Base-by-base conservation (phyloP, 2,888 invertebrate species). In the Xylota segnis region DNA sequence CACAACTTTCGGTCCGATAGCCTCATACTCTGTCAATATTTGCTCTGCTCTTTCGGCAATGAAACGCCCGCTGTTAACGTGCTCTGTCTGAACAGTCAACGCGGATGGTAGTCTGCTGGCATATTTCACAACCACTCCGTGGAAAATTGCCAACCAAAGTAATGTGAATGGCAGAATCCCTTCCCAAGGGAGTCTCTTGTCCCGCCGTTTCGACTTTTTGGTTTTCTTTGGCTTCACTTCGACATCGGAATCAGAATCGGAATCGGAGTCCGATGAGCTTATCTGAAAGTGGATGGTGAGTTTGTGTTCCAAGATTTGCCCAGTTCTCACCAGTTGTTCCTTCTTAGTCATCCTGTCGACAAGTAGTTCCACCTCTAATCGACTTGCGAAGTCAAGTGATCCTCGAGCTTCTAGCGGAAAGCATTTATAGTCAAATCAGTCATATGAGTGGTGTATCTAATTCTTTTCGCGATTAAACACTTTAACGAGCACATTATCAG, bases 1-100 rank as follows among this genome's bases (percentile, higher is more conserved):
- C 18, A 94, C 94, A 1, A 95, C 94, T 87, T 95, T 93, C 1
- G 96, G 95, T 0, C 96, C 96, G 61, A 96, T 92, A 45, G 93
- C 92, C 6, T 95, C 95, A 29, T 96, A 92, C 54, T 93, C 92
- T 29, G 93, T 91, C 18, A 96, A 92, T 89, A 95, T 93, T 83
- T 93, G 91, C 87, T 94, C 92, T 0, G 96, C 96, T 88, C 95
- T 92, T 90, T 95, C 95, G 3, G 95, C 95, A 65, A 95, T 94
- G 90, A 96, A 96, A 76, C 93, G 91, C 5, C 92, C 93, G 0
- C 93, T 91, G 72, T 90, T 83, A 0, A 74, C 23, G 0, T 74
- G 7, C 52, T 90, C 90, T 27, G 89, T 78, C 3, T 87, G 65
- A 2, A 90, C 76, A 0, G 86, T 88, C 3, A 91, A 66, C 1